Evolutionary conservation across 1,140 invertebrate species (phyloP).

Genomic region (Scaptomyza pallida): DNA sequence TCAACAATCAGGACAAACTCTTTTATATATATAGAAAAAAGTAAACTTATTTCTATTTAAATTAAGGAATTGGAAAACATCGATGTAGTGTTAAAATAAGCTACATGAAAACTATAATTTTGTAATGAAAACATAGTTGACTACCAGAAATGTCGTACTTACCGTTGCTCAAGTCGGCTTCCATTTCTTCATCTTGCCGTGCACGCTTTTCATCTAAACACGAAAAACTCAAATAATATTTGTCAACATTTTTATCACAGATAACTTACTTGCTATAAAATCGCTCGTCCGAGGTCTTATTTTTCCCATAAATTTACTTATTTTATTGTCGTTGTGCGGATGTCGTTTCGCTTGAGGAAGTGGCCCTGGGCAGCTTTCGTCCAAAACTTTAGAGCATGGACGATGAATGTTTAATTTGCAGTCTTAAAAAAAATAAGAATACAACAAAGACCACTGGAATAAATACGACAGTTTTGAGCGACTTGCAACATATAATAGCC

Average conservation of each 20-base stretch:
- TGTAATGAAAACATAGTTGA: no score
- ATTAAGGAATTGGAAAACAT: no score
- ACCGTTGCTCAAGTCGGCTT: constrained; percentile 69
- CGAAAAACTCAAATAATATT: background rate
- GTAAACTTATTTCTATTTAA: no score
- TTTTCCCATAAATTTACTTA: constrained; percentile 91
- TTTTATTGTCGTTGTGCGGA: constrained; percentile 86
- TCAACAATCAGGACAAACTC: no score
- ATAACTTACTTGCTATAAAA: constrained; percentile 85
- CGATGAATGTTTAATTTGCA: constrained; percentile 96
- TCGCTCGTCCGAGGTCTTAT: constrained; percentile 86
- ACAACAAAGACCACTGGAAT: background rate
- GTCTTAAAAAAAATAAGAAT: constrained; percentile 86
- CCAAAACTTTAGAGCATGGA: constrained; percentile 91
- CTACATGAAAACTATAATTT: no score
- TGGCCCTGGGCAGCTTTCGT: constrained; percentile 93
- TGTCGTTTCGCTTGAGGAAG: constrained; percentile 87
- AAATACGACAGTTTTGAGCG: background rate
- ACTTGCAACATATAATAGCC: background rate
- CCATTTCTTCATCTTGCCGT: constrained; percentile 82
- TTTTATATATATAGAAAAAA: no score
- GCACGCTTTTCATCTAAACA: constrained; percentile 84
- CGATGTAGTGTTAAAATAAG: no score
- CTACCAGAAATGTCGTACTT: no score
- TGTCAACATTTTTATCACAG: background rate